Conservation (phyloP, 2,797 vertebrate genomes). For the Basileuterus tristriatus region DNA sequence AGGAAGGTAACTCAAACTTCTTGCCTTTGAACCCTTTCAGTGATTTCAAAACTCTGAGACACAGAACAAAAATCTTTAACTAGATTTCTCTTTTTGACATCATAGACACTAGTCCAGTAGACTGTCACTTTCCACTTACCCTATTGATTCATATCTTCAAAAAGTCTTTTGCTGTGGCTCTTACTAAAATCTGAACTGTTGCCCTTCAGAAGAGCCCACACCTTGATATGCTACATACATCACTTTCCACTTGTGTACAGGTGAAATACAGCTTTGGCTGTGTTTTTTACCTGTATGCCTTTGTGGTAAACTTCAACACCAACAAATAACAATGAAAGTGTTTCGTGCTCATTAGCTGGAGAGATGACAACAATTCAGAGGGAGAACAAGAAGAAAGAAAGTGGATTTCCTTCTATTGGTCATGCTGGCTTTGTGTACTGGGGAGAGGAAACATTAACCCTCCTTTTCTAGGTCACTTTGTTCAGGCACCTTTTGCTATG, state of each 20-base stretch:
- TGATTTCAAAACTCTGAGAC: not conserved
- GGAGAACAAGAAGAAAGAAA: not conserved
- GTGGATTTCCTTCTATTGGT: not conserved
- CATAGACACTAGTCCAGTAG: not conserved
- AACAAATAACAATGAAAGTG: not conserved
- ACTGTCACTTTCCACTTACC: not conserved
- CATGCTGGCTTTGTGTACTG: not conserved
- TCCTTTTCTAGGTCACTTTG: not conserved
- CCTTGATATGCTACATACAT: not conserved
- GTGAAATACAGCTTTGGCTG: not conserved
- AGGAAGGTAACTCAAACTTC: not conserved
- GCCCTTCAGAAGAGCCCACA: not conserved
- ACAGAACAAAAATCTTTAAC: not conserved
- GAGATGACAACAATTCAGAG: not conserved
- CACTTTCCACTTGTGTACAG: not conserved
- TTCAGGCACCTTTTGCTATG: not conserved
- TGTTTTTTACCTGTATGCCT: not conserved
- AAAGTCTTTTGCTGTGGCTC: not conserved
- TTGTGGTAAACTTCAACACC: not conserved
- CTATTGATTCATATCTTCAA: not conserved
- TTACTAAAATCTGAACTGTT: not conserved
- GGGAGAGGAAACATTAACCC: not conserved
- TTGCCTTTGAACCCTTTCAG: not conserved
- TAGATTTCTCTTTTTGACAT: not conserved
- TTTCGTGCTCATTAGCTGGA: not conserved